Evolutionary conservation across 35 echinoderm and acorn worm species (phyloP).

Genomic region (Eucidaris tribuloides): DNA sequence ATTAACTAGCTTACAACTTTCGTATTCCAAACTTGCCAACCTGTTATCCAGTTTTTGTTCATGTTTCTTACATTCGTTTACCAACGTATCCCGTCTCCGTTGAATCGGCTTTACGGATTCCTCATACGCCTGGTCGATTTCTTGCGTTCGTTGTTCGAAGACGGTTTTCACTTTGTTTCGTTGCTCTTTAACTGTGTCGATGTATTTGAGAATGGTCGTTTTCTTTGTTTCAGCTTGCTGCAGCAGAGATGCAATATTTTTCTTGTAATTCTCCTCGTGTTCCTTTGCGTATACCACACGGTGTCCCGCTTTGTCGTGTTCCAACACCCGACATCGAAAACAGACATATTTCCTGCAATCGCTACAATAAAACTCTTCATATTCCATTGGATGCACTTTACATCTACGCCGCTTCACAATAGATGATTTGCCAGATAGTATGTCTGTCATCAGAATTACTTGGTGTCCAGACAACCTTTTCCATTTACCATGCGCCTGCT

Average conservation of each 20-base stretch:
- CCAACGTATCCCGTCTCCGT: background rate
- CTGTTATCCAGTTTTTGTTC: background rate
- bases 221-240: background rate
- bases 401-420: background rate
- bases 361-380: background rate
- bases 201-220: background rate
- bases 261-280: background rate
- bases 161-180: background rate
- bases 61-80: background rate
- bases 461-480: background rate
- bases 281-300: background rate
- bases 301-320: background rate
- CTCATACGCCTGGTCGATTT: slow-evolving; percentile 6
- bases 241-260: background rate
- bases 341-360: slow-evolving; percentile 20
- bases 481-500: slow-evolving; percentile 12
- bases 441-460: background rate
- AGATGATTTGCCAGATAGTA: background rate
- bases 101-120: background rate
- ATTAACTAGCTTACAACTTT: background rate
- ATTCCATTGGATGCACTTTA: background rate
- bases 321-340: slow-evolving; percentile 5
- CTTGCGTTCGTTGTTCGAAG: background rate
- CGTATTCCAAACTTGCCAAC: background rate
- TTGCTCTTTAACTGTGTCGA: background rate